These are phyloP conservation scores for Encarsia formosa DNA, from an alignment of 2,888 invertebrate species.

Conservation along the genomic window DNA sequence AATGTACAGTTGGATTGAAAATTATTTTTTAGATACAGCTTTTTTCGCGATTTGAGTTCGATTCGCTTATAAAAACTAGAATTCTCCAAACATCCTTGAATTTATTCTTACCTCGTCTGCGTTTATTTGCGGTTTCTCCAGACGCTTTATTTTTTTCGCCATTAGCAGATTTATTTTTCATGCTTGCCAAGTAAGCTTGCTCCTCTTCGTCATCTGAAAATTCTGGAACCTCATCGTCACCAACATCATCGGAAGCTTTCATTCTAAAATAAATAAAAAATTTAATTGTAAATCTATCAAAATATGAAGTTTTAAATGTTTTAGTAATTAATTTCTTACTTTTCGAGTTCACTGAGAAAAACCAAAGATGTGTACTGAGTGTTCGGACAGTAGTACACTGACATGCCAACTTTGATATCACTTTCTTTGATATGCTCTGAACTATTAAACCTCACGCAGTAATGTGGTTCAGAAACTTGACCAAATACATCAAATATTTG, in stretches of 20 bases:
- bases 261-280: constrained; percentile 58
- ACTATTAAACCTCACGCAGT: constrained; percentile 87
- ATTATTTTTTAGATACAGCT: neutral
- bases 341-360: constrained; percentile 68
- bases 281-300: too few relatives aligned
- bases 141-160: constrained; percentile 24
- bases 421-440: constrained; percentile 67
- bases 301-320: neutral
- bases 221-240: constrained; percentile 82
- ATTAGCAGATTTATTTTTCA: constrained; percentile 33
- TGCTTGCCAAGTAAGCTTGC: constrained; percentile 46
- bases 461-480: constrained; percentile 77
- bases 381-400: constrained; percentile 80
- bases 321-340: constrained; percentile 53
- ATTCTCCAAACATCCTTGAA: constrained; percentile 6
- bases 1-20: neutral
- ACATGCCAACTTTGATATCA: constrained; percentile 64
- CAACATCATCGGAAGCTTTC: constrained; percentile 85
- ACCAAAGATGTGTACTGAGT: constrained; percentile 73
- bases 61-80: too few relatives aligned
- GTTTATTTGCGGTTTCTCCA: constrained; percentile 23
- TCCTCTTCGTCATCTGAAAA: constrained; percentile 91
- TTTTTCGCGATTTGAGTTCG: too few relatives aligned
- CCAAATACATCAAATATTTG: constrained; percentile 91
- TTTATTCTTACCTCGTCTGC: constrained; percentile 20